phyloP scores from a whole-genome alignment of 2,888 invertebrate genomes.

The Litoditis marina region DNA sequence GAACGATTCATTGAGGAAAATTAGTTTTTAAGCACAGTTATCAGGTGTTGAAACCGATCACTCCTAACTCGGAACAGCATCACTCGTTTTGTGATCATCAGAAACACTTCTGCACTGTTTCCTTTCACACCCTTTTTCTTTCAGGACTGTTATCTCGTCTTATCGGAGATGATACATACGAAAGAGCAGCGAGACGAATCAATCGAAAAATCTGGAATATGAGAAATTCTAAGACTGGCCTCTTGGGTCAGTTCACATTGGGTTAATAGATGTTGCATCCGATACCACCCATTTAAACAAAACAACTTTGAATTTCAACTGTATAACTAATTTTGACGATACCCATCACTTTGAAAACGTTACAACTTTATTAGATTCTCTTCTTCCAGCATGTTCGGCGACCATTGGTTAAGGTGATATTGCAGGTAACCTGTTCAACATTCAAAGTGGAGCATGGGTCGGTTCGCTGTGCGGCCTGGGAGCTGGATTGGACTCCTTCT shows the following conservation, averaged over 20 bases:
- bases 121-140: not conserved
- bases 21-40: conserved; percentile 5
- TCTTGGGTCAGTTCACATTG: conserved; percentile 66
- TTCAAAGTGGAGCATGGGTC: conserved; percentile 70
- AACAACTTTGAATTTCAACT: not conserved
- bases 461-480: conserved; percentile 69
- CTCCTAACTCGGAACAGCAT: too few species aligned
- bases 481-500: conserved; percentile 70
- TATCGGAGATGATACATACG: conserved; percentile 69
- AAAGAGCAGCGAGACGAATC: conserved; percentile 68
- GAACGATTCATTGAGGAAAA: not conserved
- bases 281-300: not conserved
- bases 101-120: too few species aligned
- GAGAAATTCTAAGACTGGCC: conserved; percentile 68
- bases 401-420: too few species aligned
- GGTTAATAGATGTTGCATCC: not conserved
- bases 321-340: not conserved
- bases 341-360: not conserved
- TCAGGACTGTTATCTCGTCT: conserved; percentile 61
- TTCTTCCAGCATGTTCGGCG: too few species aligned
- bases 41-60: too few species aligned
- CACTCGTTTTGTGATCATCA: too few species aligned
- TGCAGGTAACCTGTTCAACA: conserved; percentile 69
- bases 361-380: too few species aligned
- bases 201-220: conserved; percentile 67